These are phyloP conservation scores for Agrilus cyanescens DNA, from an alignment of 2,888 invertebrate genomes.

Conservation along the genomic window DNA sequence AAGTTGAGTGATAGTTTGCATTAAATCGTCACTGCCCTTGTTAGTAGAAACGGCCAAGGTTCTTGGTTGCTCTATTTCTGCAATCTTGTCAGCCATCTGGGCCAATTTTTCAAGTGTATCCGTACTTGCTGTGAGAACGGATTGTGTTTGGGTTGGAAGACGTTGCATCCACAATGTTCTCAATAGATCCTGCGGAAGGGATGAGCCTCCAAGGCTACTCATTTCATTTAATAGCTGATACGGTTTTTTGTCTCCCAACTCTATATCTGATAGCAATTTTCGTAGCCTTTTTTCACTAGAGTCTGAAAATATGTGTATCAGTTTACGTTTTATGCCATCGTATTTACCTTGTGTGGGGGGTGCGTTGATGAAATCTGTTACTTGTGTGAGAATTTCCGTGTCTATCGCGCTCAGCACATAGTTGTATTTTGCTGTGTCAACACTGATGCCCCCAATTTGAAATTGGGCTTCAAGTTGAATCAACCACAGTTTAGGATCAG, in stretches of 20 bases:
- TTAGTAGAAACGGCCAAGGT: too few species aligned
- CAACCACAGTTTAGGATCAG: conserved; percentile 22
- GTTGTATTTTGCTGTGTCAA: conserved; percentile 17
- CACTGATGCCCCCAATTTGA: conserved; percentile 15
- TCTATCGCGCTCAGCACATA: conserved; percentile 14
- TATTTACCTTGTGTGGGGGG: conserved; percentile 5
- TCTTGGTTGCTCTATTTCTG: too few species aligned
- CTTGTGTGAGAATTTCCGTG: conserved; percentile 3
- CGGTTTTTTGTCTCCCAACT: neutral
- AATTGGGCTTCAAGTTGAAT: conserved; percentile 13
- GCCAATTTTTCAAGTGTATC: neutral
- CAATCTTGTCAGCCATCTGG: neutral
- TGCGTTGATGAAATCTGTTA: conserved; percentile 3
- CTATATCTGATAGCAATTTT: neutral
- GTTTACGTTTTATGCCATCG: neutral
- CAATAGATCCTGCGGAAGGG: neutral
- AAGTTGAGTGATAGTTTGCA: too few species aligned
- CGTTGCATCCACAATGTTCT: neutral
- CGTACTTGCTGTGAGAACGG: neutral
- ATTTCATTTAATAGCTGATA: neutral
- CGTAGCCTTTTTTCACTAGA: neutral
- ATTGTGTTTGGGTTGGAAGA: neutral
- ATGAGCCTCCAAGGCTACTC: neutral
- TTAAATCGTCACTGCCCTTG: too few species aligned
- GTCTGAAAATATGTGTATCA: conserved; percentile 1